These are phyloP conservation scores for Pangasius krempfi DNA, from an alignment of 2,797 vertebrate species.

Conservation along the genomic window DNA sequence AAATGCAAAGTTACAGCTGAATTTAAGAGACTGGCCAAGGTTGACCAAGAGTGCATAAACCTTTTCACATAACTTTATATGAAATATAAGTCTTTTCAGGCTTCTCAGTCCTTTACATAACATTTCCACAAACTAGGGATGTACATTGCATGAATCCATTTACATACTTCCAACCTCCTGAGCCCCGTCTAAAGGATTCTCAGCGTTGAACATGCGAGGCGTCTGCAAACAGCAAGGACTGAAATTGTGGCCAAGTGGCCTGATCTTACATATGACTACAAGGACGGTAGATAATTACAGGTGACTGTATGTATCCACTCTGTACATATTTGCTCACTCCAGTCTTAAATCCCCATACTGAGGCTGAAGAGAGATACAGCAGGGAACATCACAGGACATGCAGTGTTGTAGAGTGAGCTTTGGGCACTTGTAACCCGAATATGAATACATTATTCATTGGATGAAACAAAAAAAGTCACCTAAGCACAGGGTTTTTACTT, in stretches of 20 bases:
- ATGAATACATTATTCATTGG: not conserved
- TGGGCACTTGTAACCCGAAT: not conserved
- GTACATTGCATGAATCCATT: too few species aligned
- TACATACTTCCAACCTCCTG: too few species aligned
- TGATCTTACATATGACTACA: not conserved
- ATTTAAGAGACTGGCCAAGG: too few species aligned
- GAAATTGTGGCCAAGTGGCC: not conserved
- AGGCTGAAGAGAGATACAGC: not conserved
- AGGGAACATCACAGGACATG: not conserved
- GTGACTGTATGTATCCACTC: not conserved
- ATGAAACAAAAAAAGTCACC: not conserved
- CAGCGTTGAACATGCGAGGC: too few species aligned
- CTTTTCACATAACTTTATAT: not conserved
- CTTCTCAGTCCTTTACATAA: not conserved
- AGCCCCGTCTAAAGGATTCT: too few species aligned
- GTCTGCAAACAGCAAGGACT: too few species aligned
- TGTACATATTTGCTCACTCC: not conserved
- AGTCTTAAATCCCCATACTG: not conserved
- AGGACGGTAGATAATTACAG: not conserved
- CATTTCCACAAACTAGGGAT: not conserved
- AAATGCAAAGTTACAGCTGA: not conserved
- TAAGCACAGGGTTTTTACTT: not conserved
- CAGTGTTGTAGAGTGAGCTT: not conserved
- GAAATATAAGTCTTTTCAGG: not conserved
- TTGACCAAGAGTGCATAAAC: not conserved